These are phyloP conservation scores for Polietes domitor DNA, from an alignment of 2,888 invertebrate species.

Conservation along the genomic window DNA sequence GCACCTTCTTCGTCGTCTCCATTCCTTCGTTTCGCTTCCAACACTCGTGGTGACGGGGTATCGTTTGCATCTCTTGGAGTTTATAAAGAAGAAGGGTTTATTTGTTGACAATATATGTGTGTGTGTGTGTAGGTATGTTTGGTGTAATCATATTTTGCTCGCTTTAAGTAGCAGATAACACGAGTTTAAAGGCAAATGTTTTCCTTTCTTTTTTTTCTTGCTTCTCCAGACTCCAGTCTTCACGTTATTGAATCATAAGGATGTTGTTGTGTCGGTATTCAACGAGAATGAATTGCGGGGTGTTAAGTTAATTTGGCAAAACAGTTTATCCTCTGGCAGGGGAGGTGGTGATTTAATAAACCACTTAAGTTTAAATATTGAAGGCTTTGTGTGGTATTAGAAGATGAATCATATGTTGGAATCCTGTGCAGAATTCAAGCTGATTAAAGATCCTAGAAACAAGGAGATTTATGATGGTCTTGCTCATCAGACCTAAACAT, in stretches of 20 bases:
- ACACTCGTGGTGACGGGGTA: not conserved
- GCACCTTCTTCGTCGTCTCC: not conserved
- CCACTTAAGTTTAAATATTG: too few species aligned
- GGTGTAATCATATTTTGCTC: conserved; percentile 48
- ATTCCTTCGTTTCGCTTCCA: too few species aligned
- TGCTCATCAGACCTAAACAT: too few species aligned
- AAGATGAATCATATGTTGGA: too few species aligned
- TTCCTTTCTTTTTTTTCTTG: not conserved
- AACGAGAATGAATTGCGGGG: not conserved
- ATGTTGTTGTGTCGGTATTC: not conserved
- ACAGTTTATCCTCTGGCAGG: not conserved
- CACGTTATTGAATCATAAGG: not conserved
- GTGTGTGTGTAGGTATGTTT: too few species aligned
- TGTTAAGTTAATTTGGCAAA: conserved; percentile 13
- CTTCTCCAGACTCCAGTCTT: too few species aligned
- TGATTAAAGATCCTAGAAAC: too few species aligned
- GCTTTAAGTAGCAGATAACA: conserved; percentile 55
- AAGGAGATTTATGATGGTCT: too few species aligned
- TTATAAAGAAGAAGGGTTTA: conserved; percentile 37
- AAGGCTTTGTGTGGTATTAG: too few species aligned
- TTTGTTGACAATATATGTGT: conserved; percentile 57
- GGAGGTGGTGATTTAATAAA: not conserved
- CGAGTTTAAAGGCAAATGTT: conserved; percentile 31
- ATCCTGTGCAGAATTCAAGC: too few species aligned
- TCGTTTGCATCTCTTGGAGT: conserved; percentile 8